Evolutionary conservation across 2,888 invertebrate species (phyloP).

Genomic region (Melipona beecheii): DNA sequence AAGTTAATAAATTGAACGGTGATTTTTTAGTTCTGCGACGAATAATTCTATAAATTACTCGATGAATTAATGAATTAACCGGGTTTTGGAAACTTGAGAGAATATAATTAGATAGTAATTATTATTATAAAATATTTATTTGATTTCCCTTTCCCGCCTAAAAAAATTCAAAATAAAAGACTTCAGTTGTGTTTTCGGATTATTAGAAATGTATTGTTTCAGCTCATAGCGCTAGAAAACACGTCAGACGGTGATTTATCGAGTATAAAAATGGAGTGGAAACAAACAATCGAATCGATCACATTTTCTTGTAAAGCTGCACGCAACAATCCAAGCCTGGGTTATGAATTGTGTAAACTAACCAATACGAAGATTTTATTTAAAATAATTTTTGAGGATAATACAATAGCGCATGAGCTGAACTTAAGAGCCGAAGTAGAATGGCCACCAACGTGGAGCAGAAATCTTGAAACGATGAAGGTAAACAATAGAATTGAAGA

Average conservation of each 20-base stretch:
- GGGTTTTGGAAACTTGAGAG: too few species aligned
- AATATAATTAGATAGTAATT: too few species aligned
- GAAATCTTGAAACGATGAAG: conserved; percentile 88
- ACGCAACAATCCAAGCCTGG: conserved; percentile 66
- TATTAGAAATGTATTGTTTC: conserved; percentile 1
- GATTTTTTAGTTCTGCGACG: too few species aligned
- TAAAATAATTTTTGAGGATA: conserved; percentile 70
- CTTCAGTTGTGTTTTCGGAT: too few species aligned
- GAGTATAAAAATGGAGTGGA: conserved; percentile 77
- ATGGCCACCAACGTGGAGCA: conserved; percentile 87
- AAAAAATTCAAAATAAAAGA: too few species aligned
- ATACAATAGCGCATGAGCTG: conserved; percentile 83
- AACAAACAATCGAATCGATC: conserved; percentile 79
- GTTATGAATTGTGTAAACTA: conserved; percentile 74
- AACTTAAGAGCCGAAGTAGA: conserved; percentile 86
- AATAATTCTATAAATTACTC: too few species aligned
- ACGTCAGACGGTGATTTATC: conserved; percentile 8
- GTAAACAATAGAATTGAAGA: conserved; percentile 74
- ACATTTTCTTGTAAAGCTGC: conserved; percentile 74
- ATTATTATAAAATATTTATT: too few species aligned
- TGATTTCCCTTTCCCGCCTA: too few species aligned
- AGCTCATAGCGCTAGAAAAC: conserved; percentile 42
- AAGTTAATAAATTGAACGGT: too few species aligned
- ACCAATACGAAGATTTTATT: conserved; percentile 71
- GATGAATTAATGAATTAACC: too few species aligned